Conservation (phyloP, 1,140 invertebrate species). For the Drosophila santomea region DNA sequence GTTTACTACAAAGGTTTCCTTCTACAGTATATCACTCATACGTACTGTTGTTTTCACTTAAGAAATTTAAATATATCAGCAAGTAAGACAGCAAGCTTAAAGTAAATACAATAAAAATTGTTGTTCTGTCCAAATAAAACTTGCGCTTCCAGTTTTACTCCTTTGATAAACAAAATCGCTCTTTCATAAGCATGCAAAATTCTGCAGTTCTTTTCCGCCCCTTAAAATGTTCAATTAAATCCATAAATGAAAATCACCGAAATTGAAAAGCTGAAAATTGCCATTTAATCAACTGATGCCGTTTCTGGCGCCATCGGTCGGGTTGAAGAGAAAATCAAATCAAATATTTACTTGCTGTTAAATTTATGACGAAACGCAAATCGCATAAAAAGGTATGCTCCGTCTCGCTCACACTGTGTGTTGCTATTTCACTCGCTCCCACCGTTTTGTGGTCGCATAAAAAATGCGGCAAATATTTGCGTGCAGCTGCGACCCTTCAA, state of each 20-base stretch:
- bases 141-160: not conserved
- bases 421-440: conserved; percentile 6
- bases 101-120: too few relatives aligned
- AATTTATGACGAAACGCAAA: conserved; percentile 75
- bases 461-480: conserved; percentile 73
- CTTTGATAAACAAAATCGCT: not conserved
- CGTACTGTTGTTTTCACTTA: too few relatives aligned
- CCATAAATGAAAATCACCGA: conserved; percentile 29
- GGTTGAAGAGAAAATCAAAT: conserved; percentile 54
- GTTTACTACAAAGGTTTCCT: too few relatives aligned
- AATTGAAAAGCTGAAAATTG: conserved; percentile 50
- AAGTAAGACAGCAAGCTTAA: too few relatives aligned
- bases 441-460: conserved; percentile 50
- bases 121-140: not conserved
- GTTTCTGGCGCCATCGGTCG: conserved; percentile 1
- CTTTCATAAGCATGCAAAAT: not conserved
- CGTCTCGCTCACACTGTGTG: not conserved
- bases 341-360: conserved; percentile 77
- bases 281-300: conserved; percentile 64
- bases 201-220: not conserved
- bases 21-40: too few relatives aligned
- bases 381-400: conserved; percentile 50
- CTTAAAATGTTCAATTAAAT: conserved; percentile 24
- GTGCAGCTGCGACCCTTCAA: conserved; percentile 58
- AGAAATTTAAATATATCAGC: too few relatives aligned